Evolutionary conservation across 1,140 invertebrate species (phyloP).

Genomic region (Drosophila suzukii): DNA sequence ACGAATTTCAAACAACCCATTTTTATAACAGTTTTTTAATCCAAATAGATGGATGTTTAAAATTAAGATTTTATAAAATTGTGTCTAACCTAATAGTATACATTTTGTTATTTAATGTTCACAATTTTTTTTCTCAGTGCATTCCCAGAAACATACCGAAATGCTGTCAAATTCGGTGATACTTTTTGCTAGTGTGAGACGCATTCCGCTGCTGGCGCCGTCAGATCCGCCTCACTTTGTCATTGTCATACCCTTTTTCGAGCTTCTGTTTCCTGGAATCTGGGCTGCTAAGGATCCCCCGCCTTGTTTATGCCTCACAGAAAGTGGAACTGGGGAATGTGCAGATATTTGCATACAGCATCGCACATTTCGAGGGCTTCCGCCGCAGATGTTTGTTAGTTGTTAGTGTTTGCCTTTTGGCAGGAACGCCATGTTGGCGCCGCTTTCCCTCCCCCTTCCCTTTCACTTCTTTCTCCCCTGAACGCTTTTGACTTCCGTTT

Average conservation of each 20-base stretch:
- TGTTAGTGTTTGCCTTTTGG: conserved; percentile 57
- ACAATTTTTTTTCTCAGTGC: not conserved
- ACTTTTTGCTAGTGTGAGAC: conserved; percentile 1
- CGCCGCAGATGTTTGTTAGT: conserved; percentile 64
- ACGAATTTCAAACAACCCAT: too few relatives aligned
- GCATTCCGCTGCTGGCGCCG: conserved; percentile 53
- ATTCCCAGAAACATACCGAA: conserved; percentile 1
- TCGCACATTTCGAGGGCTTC: conserved; percentile 38
- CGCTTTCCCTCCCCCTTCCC: conserved; percentile 5
- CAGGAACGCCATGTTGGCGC: conserved; percentile 60
- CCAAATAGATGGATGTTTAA: not conserved
- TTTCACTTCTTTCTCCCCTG: not conserved
- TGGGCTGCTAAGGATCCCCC: conserved; percentile 41
- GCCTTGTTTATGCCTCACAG: conserved; percentile 45
- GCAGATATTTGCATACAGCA: conserved; percentile 64
- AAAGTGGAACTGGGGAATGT: conserved; percentile 13
- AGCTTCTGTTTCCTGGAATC: conserved; percentile 51
- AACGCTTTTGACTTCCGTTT: conserved; percentile 29
- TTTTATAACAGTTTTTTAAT: too few relatives aligned
- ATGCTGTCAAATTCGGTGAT: conserved; percentile 7
- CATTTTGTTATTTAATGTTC: too few relatives aligned
- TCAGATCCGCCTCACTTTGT: conserved; percentile 76
- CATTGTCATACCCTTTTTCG: conserved; percentile 78
- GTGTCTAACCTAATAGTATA: too few relatives aligned
- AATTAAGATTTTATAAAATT: not conserved